Evolutionary conservation across 2,888 invertebrate species (phyloP).

Genomic region (Seira musarum): DNA sequence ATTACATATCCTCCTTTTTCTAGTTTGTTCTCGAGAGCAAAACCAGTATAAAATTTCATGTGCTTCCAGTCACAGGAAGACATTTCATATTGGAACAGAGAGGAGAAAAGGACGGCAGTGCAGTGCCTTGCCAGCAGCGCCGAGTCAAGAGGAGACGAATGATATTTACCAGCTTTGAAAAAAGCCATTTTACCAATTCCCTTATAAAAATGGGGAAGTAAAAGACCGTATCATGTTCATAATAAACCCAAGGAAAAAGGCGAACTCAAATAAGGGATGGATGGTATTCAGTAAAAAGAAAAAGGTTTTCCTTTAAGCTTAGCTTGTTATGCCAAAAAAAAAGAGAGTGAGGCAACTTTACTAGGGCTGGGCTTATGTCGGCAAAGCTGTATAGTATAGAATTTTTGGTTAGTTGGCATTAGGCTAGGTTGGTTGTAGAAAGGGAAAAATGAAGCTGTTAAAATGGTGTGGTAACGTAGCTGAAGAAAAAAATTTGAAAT

Average conservation of each 20-base stretch:
- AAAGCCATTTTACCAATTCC: not conserved
- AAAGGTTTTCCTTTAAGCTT: no score
- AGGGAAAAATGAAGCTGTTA: no score
- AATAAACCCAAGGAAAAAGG: not conserved
- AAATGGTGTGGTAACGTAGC: no score
- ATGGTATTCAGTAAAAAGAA: conserved; percentile 38
- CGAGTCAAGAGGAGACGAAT: not conserved
- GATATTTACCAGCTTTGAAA: not conserved
- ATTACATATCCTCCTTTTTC: conserved; percentile 1
- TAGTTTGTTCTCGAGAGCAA: conserved; percentile 19
- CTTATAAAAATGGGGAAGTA: not conserved
- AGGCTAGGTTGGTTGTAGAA: no score
- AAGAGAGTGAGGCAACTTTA: no score
- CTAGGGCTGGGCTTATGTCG: no score
- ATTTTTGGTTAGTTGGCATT: no score
- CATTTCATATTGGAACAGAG: conserved; percentile 42
- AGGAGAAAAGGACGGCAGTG: conserved; percentile 39
- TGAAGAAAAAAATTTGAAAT: no score
- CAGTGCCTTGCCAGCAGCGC: not conserved
- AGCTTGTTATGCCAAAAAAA: no score
- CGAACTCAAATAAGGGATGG: conserved; percentile 48
- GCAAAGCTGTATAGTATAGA: no score
- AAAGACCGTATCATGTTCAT: not conserved
- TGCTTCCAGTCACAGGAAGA: conserved; percentile 36
- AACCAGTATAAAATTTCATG: conserved; percentile 53